Evolutionary conservation across 92 coral and sea anemone species (phyloP).

Genomic region (Phenganax stokvisi): DNA sequence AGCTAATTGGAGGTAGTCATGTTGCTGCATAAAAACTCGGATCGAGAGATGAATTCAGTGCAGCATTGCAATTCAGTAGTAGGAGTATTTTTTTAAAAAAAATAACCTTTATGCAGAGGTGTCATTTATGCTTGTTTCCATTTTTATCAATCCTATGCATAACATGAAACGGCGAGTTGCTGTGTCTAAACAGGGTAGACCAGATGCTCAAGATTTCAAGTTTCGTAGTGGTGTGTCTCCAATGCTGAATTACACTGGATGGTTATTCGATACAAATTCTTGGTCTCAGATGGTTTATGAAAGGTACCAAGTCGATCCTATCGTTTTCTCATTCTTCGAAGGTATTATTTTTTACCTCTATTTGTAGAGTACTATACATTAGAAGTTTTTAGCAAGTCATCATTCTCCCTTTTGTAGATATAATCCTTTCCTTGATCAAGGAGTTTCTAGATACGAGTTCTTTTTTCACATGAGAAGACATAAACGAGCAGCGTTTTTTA

Average conservation of each 20-base stretch:
- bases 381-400: neutral
- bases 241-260: slow-evolving; percentile 91
- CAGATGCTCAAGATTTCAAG: slow-evolving; percentile 78
- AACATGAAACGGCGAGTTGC: neutral
- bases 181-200: slow-evolving; percentile 9
- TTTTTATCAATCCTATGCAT: no score
- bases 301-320: slow-evolving; percentile 48
- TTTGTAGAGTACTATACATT: neutral
- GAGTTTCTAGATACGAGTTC: slow-evolving; percentile 95
- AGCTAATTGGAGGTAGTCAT: no score
- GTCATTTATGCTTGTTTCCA: neutral
- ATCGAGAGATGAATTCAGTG: no score
- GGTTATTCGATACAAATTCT: slow-evolving; percentile 96
- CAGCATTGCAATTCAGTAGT: no score
- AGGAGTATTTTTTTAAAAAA: no score
- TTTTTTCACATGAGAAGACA: slow-evolving; percentile 97
- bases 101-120: neutral
- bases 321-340: neutral
- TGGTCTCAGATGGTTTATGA: slow-evolving; percentile 99
- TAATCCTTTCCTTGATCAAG: slow-evolving; percentile 97
- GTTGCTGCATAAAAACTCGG: no score
- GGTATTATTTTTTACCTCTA: neutral
- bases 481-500: slow-evolving; percentile 94
- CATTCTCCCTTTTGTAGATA: slow-evolving; percentile 51
- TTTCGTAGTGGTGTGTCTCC: slow-evolving; percentile 97